Percentiles rank a stretch among this genome's conserved stretches.
Evolutionary conservation across 2,888 invertebrate genomes (phyloP).

Genomic region (Hetaerina titia): DNA sequence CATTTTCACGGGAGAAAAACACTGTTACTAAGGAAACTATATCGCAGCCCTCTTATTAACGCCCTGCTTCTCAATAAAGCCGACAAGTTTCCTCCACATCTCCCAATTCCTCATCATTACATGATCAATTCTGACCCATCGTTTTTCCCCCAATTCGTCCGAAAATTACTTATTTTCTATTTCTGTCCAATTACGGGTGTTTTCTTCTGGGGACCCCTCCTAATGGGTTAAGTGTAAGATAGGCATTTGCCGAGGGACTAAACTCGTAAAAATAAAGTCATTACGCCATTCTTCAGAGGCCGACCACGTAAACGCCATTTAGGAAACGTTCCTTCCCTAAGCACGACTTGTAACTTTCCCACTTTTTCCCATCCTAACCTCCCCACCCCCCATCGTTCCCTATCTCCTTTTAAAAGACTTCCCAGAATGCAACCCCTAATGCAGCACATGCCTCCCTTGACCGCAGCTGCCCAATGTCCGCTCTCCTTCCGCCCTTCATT

Average conservation of each 20-base stretch:
- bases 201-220: constrained; percentile 21
- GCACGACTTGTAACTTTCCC: constrained; percentile 39
- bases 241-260: constrained; percentile 3
- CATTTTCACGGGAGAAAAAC: background rate
- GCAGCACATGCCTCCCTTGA: constrained; percentile 24
- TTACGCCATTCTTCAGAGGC: constrained; percentile 9
- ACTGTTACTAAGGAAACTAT: background rate
- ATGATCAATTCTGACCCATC: background rate
- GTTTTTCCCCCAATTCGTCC: constrained; percentile 30
- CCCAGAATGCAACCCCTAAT: background rate
- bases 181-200: constrained; percentile 55
- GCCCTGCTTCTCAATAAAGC: background rate
- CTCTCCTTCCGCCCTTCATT: background rate
- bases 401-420: background rate
- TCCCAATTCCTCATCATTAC: constrained; percentile 2
- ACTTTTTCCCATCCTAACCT: constrained; percentile 26
- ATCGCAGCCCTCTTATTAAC: background rate
- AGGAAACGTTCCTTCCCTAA: background rate
- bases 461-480: constrained; percentile 43
- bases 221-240: constrained; percentile 59
- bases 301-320: constrained; percentile 44
- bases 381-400: background rate
- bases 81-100: background rate
- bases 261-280: constrained; percentile 59
- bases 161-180: constrained; percentile 64